A percentile compares a stretch with the other conserved stretches of the same genome.
phyloP scores from a whole-genome alignment of 2,888 invertebrate species.

The Chrysodeixis includens region DNA sequence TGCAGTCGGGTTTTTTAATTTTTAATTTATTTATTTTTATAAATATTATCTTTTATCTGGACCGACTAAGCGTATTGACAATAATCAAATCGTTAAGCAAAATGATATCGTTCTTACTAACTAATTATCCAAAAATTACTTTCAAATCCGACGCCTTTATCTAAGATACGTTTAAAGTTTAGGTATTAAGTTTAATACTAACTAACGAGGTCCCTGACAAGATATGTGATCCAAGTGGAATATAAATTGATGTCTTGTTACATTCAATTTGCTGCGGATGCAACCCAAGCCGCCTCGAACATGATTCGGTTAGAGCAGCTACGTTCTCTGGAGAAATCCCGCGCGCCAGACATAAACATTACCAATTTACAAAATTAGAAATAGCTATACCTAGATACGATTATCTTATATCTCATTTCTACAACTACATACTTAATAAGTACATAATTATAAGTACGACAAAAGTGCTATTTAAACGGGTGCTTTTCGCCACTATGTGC shows the following conservation, averaged over 20 bases:
- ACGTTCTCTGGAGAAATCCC: neutral
- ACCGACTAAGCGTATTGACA: no score
- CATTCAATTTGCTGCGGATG: slow-evolving; percentile 24
- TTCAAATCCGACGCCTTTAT: no score
- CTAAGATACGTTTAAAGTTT: no score
- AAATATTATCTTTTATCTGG: no score
- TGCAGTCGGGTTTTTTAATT: no score
- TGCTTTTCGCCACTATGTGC: no score
- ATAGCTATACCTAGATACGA: neutral
- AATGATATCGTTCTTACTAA: no score
- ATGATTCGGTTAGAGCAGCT: slow-evolving; percentile 18
- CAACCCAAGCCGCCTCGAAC: slow-evolving; percentile 5
- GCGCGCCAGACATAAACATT: neutral
- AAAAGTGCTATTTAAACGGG: no score
- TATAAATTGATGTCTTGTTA: slow-evolving; percentile 24
- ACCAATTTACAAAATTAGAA: neutral
- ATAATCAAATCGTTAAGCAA: no score
- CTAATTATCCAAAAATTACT: no score
- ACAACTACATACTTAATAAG: neutral
- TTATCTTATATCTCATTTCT: neutral
- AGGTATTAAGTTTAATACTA: neutral
- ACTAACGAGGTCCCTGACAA: neutral
- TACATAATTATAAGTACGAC: no score
- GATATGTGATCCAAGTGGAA: slow-evolving; percentile 16
- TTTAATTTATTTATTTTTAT: no score